Base-by-base conservation (phyloP, 2,888 invertebrate genomes). In the Drosophila infuscata region DNA sequence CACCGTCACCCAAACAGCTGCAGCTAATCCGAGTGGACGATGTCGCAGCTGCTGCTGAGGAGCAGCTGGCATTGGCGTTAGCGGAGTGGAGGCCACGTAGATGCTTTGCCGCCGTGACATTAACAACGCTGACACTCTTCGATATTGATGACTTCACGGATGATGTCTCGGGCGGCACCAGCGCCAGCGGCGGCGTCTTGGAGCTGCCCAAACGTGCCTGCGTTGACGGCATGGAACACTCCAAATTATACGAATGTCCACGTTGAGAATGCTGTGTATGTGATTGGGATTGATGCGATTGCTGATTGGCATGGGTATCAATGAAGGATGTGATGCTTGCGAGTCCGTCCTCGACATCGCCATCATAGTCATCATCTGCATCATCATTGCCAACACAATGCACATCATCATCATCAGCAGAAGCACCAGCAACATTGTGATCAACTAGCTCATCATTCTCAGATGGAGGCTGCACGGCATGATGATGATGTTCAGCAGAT, bases 51-150 rank as follows among this genome's bases (percentile, higher is more conserved):
- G 52, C 52, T 12, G 35, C n/a, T 32, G 53, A 15, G 8, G 56
- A 29, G 38, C 29, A 30, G 7, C 29, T 17, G 30, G 57, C 20
- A 15, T 46, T n/a, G n/a, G 30, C n/a, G 5, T 12, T 12, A 6
- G 77, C 32, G 4, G 75, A n/a, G 4, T 85, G 78, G 1, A 80
- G 61, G 6, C 74, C 83, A 2, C 90, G 92, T 30, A 93, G 74
- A 74, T 89, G 88, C 60, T 92, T 92, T 0, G 85, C 92, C 0
- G 91, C 91, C 5, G 92, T 92, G 1, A 88, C 85, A 70, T 92
- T 92, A 0, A 93, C 93, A 41, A 94, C 90, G 74, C 92, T 89
- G 61, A 94, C 91, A 91, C 94, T 94, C 73, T 93, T 93, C 9
- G 91, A 90, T 69, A 94, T 93, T 12, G 94, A 92, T 25, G 90